These are phyloP conservation scores for Exocentrus adspersus DNA, from an alignment of 2,888 invertebrate species.

Conservation along the genomic window DNA sequence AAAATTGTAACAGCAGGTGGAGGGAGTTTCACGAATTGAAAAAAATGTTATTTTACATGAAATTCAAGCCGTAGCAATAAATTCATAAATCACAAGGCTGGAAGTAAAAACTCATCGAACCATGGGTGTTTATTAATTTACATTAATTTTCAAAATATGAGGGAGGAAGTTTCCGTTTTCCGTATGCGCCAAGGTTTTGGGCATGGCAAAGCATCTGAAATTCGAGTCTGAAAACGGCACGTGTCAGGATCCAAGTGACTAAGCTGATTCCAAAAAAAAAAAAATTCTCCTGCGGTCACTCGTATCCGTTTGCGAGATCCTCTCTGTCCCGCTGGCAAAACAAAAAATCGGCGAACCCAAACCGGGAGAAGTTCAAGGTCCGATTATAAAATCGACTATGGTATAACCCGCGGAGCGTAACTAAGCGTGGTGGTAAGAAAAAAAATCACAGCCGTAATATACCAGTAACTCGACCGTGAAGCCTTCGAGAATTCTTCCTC, in stretches of 20 bases:
- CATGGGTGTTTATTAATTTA: too few species aligned
- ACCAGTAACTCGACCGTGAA: constrained; percentile 41
- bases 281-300: constrained; percentile 4
- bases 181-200: too few species aligned
- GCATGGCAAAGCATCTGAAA: neutral
- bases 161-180: too few species aligned
- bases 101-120: too few species aligned
- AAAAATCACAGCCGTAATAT: constrained; percentile 42
- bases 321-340: constrained; percentile 1
- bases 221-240: constrained; percentile 10
- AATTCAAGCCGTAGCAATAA: too few species aligned
- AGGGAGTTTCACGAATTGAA: too few species aligned
- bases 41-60: too few species aligned
- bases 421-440: constrained; percentile 42
- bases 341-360: constrained; percentile 21
- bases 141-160: too few species aligned
- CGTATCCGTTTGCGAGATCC: constrained; percentile 18
- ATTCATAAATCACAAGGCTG: too few species aligned
- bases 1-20: too few species aligned
- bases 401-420: constrained; percentile 39
- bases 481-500: constrained; percentile 31
- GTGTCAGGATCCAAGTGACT: constrained; percentile 16
- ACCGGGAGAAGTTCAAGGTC: constrained; percentile 42
- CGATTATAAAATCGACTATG: constrained; percentile 42
- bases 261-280: constrained; percentile 5